Percentiles rank a stretch among this genome's conserved stretches.
Evolutionary conservation across 1,140 invertebrate genomes (phyloP).

Genomic region (Magallana ariakensis): DNA sequence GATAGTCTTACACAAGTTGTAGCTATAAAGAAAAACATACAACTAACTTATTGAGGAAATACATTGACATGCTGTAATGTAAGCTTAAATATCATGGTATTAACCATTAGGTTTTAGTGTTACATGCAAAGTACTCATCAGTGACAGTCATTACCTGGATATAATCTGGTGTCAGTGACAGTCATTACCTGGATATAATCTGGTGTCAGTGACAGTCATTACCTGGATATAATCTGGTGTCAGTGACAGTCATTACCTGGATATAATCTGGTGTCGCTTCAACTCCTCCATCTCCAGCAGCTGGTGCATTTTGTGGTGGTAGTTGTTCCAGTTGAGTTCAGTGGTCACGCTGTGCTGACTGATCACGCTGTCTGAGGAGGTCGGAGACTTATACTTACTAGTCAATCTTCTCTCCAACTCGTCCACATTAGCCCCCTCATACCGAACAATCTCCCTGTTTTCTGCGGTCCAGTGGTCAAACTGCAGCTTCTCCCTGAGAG

Average conservation of each 20-base stretch:
- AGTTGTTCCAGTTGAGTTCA: constrained; percentile 76
- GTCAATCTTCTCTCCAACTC: constrained; percentile 61
- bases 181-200: too few relatives aligned
- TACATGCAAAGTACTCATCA: too few relatives aligned
- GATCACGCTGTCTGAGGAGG: constrained; percentile 67
- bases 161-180: constrained; percentile 74
- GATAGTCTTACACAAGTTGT: constrained; percentile 68
- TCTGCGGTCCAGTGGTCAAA: constrained; percentile 75
- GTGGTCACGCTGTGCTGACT: constrained; percentile 67
- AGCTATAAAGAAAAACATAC: constrained; percentile 64
- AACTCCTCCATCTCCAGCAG: constrained; percentile 76
- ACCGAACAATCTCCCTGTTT: constrained; percentile 68
- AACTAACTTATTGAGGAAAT: not conserved
- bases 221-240: too few relatives aligned
- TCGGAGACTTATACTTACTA: constrained; percentile 70
- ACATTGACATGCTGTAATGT: not conserved
- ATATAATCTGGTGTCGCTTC: constrained; percentile 72
- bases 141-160: constrained; percentile 64
- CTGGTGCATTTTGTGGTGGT: constrained; percentile 76
- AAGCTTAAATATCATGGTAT: too few relatives aligned
- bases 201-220: constrained; percentile 55
- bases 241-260: constrained; percentile 62
- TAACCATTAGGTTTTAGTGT: too few relatives aligned
- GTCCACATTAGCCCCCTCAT: constrained; percentile 54
- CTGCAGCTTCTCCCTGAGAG: constrained; percentile 68